These are phyloP conservation scores for Mythimna vitellina DNA, from an alignment of 2,888 invertebrate genomes.

Conservation along the genomic window DNA sequence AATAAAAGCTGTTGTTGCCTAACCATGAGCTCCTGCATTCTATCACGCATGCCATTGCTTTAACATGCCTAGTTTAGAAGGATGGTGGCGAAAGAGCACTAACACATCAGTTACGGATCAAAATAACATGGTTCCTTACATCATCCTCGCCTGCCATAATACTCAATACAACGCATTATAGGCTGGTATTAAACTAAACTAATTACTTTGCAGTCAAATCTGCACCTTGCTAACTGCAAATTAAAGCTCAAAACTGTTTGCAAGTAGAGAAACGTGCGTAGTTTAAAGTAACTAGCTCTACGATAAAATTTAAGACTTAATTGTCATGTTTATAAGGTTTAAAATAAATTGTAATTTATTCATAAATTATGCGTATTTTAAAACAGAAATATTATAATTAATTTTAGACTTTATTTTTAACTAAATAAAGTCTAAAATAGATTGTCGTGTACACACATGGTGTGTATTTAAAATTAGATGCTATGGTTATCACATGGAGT, in stretches of 20 bases:
- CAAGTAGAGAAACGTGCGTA: slow-evolving; percentile 4
- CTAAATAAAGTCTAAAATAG: not conserved
- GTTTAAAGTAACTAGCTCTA: slow-evolving; percentile 1
- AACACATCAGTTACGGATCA: slow-evolving; percentile 24
- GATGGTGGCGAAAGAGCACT: not conserved
- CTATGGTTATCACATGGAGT: slow-evolving; percentile 41
- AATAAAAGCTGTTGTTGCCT: not conserved
- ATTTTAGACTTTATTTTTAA: slow-evolving; percentile 3
- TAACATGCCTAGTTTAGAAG: not conserved
- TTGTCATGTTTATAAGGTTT: not conserved
- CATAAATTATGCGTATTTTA: slow-evolving; percentile 5
- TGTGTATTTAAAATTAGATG: slow-evolving; percentile 48
- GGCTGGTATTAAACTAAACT: slow-evolving; percentile 39
- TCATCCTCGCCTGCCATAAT: slow-evolving; percentile 33
- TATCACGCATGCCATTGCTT: not conserved
- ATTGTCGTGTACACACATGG: not conserved
- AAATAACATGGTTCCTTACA: slow-evolving; percentile 47
- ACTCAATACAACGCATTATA: slow-evolving; percentile 35
- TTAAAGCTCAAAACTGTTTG: slow-evolving; percentile 9
- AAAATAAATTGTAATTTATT: slow-evolving; percentile 24
- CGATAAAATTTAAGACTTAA: slow-evolving; percentile 10
- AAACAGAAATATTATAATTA: not conserved
- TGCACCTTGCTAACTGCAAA: not conserved
- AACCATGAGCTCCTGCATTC: not conserved
- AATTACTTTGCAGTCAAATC: slow-evolving; percentile 12